phyloP scores from a whole-genome alignment of 1,140 invertebrate genomes.

The Lineus longissimus region DNA sequence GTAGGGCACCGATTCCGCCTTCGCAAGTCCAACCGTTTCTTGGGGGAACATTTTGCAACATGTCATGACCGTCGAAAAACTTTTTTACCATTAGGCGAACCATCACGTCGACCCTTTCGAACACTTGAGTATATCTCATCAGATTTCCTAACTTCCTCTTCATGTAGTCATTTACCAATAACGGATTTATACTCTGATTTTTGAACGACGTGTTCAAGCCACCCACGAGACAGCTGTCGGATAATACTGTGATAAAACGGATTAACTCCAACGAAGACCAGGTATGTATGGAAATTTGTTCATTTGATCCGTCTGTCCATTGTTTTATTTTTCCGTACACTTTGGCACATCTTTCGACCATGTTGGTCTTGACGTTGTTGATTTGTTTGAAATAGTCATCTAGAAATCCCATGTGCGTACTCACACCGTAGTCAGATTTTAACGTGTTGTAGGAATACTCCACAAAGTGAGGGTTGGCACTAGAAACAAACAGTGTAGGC shows the following conservation, averaged over 20 bases:
- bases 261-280: background rate
- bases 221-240: background rate
- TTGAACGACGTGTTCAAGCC: background rate
- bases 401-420: background rate
- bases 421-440: background rate
- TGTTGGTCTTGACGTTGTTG: background rate
- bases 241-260: background rate
- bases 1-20: background rate
- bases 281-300: constrained; percentile 1
- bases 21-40: background rate
- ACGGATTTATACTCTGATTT: background rate
- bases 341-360: background rate
- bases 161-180: background rate
- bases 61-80: constrained; percentile 4
- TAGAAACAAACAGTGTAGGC: background rate
- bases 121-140: background rate
- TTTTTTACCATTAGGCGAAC: constrained; percentile 8
- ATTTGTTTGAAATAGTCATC: constrained; percentile 2
- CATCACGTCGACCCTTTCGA: constrained; percentile 3
- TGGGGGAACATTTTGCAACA: background rate
- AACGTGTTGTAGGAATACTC: background rate
- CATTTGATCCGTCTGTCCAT: background rate
- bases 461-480: background rate
- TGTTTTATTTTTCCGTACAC: constrained; percentile 4
- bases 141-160: background rate